Percentiles rank a stretch among this genome's conserved stretches.
Evolutionary conservation across 1,140 invertebrate genomes (phyloP).

Genomic region (Calephelis nemesis): DNA sequence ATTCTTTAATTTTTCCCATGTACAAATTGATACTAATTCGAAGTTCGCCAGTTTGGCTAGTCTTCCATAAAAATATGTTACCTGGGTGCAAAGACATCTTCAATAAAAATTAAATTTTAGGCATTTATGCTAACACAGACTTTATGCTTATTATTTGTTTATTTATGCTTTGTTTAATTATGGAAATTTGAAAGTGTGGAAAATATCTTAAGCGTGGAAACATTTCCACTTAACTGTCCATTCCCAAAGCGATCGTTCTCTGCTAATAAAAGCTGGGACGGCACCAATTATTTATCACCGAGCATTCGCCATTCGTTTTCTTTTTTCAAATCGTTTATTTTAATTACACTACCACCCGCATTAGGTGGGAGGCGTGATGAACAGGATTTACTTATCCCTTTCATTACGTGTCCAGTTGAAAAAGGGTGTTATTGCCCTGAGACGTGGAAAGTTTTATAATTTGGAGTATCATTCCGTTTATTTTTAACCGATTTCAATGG

Average conservation of each 20-base stretch:
- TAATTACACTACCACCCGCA: neutral
- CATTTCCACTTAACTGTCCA: conserved; percentile 4
- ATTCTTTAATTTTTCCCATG: no score
- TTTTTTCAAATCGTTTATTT: conserved; percentile 7
- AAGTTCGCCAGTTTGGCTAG: no score
- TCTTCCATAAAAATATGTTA: no score
- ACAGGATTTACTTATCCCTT: no score
- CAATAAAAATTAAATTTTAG: neutral
- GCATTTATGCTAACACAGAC: neutral
- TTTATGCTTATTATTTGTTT: no score
- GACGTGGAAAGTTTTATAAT: no score
- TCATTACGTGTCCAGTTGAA: no score
- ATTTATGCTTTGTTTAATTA: neutral
- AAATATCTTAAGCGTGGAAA: neutral
- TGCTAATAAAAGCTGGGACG: neutral
- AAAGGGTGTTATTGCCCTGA: no score
- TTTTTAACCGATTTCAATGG: no score
- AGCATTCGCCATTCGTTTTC: neutral
- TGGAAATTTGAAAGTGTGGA: neutral
- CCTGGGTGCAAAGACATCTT: no score
- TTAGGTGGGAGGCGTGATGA: neutral
- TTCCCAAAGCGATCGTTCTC: conserved; percentile 1
- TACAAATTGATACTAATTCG: no score
- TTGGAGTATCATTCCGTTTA: no score
- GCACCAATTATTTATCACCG: neutral